Base-by-base conservation (phyloP, 2,113 vertebrate genomes). In the Sceloporus undulatus region DNA sequence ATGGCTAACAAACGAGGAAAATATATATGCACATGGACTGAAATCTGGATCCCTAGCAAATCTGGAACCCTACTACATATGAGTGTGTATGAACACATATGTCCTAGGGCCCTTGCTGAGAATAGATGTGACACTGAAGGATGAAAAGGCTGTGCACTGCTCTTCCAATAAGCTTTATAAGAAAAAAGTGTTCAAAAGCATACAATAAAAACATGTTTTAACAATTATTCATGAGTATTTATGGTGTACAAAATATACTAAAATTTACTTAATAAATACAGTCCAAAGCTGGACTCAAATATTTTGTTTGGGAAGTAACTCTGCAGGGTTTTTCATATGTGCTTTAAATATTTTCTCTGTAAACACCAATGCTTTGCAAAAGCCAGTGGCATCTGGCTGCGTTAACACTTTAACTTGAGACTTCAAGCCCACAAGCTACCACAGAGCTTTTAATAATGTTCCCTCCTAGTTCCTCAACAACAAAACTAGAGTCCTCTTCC, bases 151-250 rank as follows among this genome's bases (percentile, higher is more conserved):
- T 71, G 27, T 29, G 68, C 68, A 71, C 6, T 29, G 25, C 68
- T 19, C 89, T n/a, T 34, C 19, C 91, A 94, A 89, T 76, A 62
- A 21, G 8, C 29, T 34, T 38, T 81, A 25, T 68, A 27, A 40
- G 6, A 80, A 52, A 85, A 89, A 84, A 5, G 11, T 56, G 79
- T 82, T 66, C 81, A 85, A 92, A 90, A 85, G 34, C 59, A 52
- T 74, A 19, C 5, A 56, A 38, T 54, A 10, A 40, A 14, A 42
- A 34, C n/a, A 19, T 68, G 25, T 68, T 82, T 68, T 23, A 68
- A 8, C 40, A 34, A 82, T 27, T 6, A 59, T 25, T 6, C 10
- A 84, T 54, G 11, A 74, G 21, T 38, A n/a, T 7, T 7, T 34
- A 38, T 38, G 9, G 29, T n/a, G 6, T 42, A 42, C 65, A 68